phyloP scores from a whole-genome alignment of 2,888 invertebrate genomes.

The Blastobasis lacticolella region DNA sequence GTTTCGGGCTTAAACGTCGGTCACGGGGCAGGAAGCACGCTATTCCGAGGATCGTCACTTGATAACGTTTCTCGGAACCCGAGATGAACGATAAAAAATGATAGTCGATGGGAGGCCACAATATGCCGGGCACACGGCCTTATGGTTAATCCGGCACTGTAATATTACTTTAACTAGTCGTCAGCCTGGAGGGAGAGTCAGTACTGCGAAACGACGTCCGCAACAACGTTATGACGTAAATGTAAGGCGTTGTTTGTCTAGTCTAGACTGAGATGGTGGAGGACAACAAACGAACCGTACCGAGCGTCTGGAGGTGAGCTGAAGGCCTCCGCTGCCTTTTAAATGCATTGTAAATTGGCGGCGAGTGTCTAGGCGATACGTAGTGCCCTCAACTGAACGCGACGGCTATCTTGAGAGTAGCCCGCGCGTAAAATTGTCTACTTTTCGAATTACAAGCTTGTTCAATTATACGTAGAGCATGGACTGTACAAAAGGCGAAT shows the following conservation, averaged over 20 bases:
- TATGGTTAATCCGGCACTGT: neutral
- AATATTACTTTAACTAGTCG: neutral
- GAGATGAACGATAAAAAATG: too few species aligned
- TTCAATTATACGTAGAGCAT: neutral
- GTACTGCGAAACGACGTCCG: neutral
- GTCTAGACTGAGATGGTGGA: conserved; percentile 47
- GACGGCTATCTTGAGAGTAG: too few species aligned
- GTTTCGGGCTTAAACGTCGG: too few species aligned
- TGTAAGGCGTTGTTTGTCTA: conserved; percentile 39
- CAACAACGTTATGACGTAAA: conserved; percentile 5
- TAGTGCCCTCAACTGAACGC: too few species aligned
- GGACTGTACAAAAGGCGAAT: too few species aligned
- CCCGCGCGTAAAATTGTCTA: neutral
- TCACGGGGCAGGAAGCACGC: too few species aligned
- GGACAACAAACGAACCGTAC: conserved; percentile 49
- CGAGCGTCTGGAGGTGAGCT: conserved; percentile 57
- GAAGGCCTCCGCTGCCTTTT: conserved; percentile 50
- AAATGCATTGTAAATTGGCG: conserved; percentile 37
- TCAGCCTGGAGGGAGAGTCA: neutral
- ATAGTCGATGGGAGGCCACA: too few species aligned
- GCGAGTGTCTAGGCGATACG: conserved; percentile 14
- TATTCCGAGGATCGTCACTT: too few species aligned
- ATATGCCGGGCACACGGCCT: too few species aligned
- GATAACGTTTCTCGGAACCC: too few species aligned
- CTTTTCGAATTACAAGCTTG: conserved; percentile 7